phyloP scores from a whole-genome alignment of 2,888 invertebrate species.

The Acleris literana region DNA sequence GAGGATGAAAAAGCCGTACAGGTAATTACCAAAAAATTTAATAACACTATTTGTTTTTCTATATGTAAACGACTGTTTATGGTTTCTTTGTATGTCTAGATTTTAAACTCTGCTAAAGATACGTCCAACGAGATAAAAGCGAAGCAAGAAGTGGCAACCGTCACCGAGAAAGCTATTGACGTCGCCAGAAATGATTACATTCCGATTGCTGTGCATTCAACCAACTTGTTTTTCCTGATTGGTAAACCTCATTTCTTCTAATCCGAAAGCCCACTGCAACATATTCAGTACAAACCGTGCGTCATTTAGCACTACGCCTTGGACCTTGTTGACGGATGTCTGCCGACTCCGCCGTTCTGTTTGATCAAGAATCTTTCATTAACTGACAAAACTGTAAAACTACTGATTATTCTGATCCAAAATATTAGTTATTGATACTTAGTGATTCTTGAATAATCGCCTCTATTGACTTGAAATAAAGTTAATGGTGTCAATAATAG shows the following conservation, averaged over 20 bases:
- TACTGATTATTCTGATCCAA: too few relatives aligned
- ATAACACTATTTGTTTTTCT: too few relatives aligned
- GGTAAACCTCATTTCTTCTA: conserved; percentile 72
- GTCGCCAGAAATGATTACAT: conserved; percentile 92
- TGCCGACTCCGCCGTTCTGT: too few relatives aligned
- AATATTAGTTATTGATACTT: too few relatives aligned
- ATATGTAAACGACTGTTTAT: neutral
- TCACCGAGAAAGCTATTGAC: conserved; percentile 96
- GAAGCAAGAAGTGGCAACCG: conserved; percentile 94
- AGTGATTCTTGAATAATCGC: too few relatives aligned
- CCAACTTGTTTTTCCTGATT: conserved; percentile 95
- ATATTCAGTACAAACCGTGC: neutral
- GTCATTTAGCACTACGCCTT: too few relatives aligned
- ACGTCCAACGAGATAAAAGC: conserved; percentile 95
- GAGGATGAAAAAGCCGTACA: conserved; percentile 96
- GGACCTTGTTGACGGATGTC: too few relatives aligned
- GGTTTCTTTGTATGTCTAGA: conserved; percentile 60
- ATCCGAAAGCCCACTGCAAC: too few relatives aligned
- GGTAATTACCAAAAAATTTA: conserved; percentile 53
- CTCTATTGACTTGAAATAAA: too few relatives aligned
- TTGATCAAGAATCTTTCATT: too few relatives aligned
- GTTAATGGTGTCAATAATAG: too few relatives aligned
- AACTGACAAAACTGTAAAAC: too few relatives aligned
- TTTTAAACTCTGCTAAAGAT: conserved; percentile 94
- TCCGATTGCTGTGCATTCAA: conserved; percentile 94